Percentiles rank a stretch among this genome's conserved stretches.
These are phyloP conservation scores for Trissolcus basalis DNA, from an alignment of 1,140 invertebrate genomes.

Conservation along the genomic window DNA sequence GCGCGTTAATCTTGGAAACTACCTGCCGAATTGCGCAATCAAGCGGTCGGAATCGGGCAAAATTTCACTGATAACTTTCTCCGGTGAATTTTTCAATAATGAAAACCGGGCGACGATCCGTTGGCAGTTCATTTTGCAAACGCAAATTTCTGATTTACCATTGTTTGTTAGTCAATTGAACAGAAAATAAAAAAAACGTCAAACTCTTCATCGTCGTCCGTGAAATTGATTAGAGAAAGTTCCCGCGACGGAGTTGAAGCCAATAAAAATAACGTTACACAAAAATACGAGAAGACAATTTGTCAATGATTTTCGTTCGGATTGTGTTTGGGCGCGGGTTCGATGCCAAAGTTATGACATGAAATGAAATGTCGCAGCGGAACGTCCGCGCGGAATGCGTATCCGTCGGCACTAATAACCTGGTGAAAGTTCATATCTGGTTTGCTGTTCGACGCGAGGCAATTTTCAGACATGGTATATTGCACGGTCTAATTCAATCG, in stretches of 20 bases:
- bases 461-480: slow-evolving; percentile 37
- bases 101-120: slow-evolving; percentile 30
- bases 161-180: too few species aligned
- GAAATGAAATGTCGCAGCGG: slow-evolving; percentile 48
- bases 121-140: slow-evolving; percentile 20
- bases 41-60: slow-evolving; percentile 38
- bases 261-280: too few species aligned
- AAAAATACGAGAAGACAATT: too few species aligned
- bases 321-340: too few species aligned
- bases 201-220: too few species aligned
- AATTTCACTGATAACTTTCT: slow-evolving; percentile 59
- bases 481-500: slow-evolving; percentile 48
- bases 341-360: too few species aligned
- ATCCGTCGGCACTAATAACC: slow-evolving; percentile 35
- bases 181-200: too few species aligned
- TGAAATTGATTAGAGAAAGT: too few species aligned
- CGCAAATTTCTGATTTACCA: too few species aligned
- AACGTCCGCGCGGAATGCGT: slow-evolving; percentile 35
- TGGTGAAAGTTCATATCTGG: slow-evolving; percentile 54
- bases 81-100: slow-evolving; percentile 46
- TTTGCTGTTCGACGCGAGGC: slow-evolving; percentile 22
- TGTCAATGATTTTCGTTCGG: too few species aligned
- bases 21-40: slow-evolving; percentile 46
- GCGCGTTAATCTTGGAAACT: slow-evolving; percentile 46
- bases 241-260: too few species aligned